Base-by-base conservation (phyloP, 1,140 invertebrate genomes). In the Pseudachorutes palmiensis region DNA sequence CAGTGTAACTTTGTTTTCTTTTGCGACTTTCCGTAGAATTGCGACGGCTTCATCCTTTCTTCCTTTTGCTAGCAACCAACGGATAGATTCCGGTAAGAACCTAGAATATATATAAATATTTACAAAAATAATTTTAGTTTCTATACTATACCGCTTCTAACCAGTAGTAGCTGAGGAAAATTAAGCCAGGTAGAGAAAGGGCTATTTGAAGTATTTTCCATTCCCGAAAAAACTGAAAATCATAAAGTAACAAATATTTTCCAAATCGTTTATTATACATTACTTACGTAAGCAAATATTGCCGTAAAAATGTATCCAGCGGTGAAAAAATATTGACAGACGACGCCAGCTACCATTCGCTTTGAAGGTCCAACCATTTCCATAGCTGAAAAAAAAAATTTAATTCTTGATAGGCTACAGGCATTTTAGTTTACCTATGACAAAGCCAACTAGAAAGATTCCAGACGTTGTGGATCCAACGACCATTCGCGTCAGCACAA, bases 311-410 rank as follows among this genome's bases (percentile, higher is more conserved):
- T 83, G 64, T 88, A 88, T 32, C 89, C 90, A 29, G 84, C 74
- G 0, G 88, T 88, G 78, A 91, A 92, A 76, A 89, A 89, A 78
- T 87, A 82, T 79, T 89, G 86, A 72, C 84, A 85, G 3, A 87
- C 84, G 51, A 89, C 85, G 19, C 89, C 89, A 60, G 88, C 87
- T 51, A 88, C 80, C 48, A 87, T 82, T 57, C 90, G 81, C 75
- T 87, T 88, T 45, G 81, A 80, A 0, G 88, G 85, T 1, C 89
- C 88, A 19, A 92, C 88, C 84, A 90, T 88, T 80, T 93, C 90
- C 76, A 92, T 81, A 64, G 87, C 89, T 88, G 72, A 45, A 81
- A 81, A 64, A 71, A 68, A 64, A 61, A 48, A 69, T 31, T 33
- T 30, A 60, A 36, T 57, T 2, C 57, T 45, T 36, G 5, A 45